Conservation (phyloP, 2,797 vertebrate species). For the Psittacula derbiana region DNA sequence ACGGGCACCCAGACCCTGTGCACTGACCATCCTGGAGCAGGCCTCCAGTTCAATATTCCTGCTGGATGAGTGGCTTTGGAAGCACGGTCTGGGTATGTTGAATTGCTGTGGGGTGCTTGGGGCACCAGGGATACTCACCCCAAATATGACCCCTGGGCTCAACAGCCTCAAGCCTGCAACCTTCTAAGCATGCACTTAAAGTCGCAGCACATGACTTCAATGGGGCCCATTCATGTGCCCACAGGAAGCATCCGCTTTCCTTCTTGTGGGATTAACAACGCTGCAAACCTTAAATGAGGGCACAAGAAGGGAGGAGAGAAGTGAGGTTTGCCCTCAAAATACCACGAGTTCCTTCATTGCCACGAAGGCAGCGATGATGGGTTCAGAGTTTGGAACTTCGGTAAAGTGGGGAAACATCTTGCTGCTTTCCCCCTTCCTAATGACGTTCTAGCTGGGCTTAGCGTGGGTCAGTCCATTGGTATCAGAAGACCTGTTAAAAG, state of each 20-base stretch:
- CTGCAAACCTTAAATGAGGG: neutral
- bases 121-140: neutral
- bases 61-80: neutral
- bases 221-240: neutral
- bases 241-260: rapidly evolving
- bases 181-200: rapidly evolving
- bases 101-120: neutral
- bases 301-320: neutral
- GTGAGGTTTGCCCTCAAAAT: neutral
- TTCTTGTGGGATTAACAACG: neutral
- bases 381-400: neutral
- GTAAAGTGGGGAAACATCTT: neutral
- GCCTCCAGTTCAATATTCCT: neutral
- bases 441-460: neutral
- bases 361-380: rapidly evolving
- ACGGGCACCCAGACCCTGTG: rapidly evolving
- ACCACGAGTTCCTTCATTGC: neutral
- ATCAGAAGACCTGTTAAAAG: neutral
- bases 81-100: rapidly evolving
- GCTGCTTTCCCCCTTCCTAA: neutral
- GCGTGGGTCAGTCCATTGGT: rapidly evolving
- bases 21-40: neutral
- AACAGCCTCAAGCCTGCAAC: neutral
- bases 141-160: neutral
- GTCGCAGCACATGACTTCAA: neutral